phyloP scores from a whole-genome alignment of 2,113 vertebrate genomes.

The Atlantisia rogersi region DNA sequence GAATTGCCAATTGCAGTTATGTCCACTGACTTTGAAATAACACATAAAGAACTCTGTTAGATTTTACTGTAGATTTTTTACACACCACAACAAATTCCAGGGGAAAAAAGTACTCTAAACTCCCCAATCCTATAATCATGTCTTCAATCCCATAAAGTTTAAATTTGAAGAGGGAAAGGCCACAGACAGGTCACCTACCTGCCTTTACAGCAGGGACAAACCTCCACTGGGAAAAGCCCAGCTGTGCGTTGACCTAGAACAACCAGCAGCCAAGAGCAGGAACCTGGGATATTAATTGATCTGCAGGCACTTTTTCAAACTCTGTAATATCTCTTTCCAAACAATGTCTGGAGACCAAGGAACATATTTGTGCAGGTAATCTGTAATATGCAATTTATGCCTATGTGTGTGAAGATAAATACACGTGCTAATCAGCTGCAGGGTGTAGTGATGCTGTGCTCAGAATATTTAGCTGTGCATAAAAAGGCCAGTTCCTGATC shows the following conservation, averaged over 20 bases:
- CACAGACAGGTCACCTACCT: background rate
- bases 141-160: background rate
- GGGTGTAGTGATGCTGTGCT: background rate
- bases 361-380: background rate
- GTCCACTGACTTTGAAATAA: background rate
- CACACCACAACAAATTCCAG: background rate
- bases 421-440: background rate
- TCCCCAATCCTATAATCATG: background rate
- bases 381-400: background rate
- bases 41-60: background rate
- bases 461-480: background rate
- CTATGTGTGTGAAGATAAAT: background rate
- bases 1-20: background rate
- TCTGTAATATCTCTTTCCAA: background rate
- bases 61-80: background rate
- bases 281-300: background rate
- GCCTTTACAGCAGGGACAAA: background rate
- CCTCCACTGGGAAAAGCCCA: background rate
- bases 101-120: background rate
- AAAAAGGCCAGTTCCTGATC: background rate
- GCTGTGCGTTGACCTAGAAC: background rate
- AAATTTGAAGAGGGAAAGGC: background rate
- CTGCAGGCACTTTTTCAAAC: background rate
- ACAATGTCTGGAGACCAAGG: background rate
- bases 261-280: background rate